Conservation (phyloP, 2,888 invertebrate genomes). For the Empis livida region DNA sequence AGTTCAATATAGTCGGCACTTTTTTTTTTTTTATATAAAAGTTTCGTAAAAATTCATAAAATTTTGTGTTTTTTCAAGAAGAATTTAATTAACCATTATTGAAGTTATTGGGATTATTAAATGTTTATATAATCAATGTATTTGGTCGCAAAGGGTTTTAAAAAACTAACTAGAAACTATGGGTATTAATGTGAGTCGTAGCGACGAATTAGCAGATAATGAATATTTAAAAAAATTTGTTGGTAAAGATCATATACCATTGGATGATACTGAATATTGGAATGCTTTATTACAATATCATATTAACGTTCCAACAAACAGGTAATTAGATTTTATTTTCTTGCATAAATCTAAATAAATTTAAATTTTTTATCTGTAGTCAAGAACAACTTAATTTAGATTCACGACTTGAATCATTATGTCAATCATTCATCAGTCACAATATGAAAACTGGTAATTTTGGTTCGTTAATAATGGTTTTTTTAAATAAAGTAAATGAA, state of each 20-base stretch:
- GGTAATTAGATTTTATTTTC: too few relatives aligned
- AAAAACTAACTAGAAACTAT: constrained; percentile 34
- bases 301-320: constrained; percentile 64
- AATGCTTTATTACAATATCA: constrained; percentile 85
- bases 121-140: not conserved
- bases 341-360: too few relatives aligned
- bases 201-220: constrained; percentile 68
- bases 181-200: constrained; percentile 71
- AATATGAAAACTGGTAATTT: constrained; percentile 84
- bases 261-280: constrained; percentile 90
- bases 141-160: not conserved
- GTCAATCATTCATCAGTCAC: constrained; percentile 67
- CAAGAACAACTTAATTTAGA: constrained; percentile 72
- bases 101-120: not conserved
- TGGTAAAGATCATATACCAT: constrained; percentile 58
- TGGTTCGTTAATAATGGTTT: constrained; percentile 73
- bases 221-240: constrained; percentile 68
- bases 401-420: constrained; percentile 58
- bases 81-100: not conserved
- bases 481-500: constrained; percentile 69
- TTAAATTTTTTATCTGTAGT: constrained; percentile 40
- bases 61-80: not conserved
- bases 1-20: too few relatives aligned
- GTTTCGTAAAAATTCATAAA: too few relatives aligned
- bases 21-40: too few relatives aligned